Conservation (phyloP, 2,113 vertebrate species). For the Pholis gunnellus region DNA sequence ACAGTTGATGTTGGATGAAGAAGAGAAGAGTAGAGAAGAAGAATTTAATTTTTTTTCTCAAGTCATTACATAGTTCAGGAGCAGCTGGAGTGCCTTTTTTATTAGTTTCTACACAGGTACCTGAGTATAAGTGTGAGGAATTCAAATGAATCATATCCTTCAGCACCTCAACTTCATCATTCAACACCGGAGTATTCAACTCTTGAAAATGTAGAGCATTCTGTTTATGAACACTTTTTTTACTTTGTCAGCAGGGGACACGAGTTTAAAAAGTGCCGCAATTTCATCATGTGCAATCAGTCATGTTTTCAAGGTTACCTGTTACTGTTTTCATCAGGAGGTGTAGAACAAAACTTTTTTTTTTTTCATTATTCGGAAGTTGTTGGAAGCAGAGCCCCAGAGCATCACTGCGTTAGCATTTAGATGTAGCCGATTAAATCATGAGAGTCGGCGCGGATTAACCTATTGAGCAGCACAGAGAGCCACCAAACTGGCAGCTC, state of each 20-base stretch:
- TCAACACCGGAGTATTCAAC: constrained; percentile 27
- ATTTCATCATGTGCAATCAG: constrained; percentile 33
- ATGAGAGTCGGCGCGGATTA: constrained; percentile 20
- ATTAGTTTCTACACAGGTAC: constrained; percentile 25
- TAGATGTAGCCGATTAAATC: constrained; percentile 48
- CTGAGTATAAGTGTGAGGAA: constrained; percentile 20
- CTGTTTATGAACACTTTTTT: constrained; percentile 13
- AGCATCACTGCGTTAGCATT: constrained; percentile 8
- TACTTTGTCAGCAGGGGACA: not conserved
- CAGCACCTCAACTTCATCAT: constrained; percentile 43
- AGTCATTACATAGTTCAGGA: constrained; percentile 32
- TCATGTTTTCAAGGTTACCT: constrained; percentile 18
- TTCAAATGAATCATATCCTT: constrained; percentile 47
- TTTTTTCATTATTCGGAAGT: constrained; percentile 9
- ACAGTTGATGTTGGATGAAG: not conserved
- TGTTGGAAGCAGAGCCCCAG: not conserved
- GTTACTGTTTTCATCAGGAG: constrained; percentile 9
- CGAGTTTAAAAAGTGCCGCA: not conserved
- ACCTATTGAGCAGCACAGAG: constrained; percentile 6
- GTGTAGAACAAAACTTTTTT: not conserved
- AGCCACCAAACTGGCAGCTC: constrained; percentile 2
- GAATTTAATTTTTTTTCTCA: not conserved
- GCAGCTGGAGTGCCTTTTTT: constrained; percentile 45
- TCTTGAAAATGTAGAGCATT: constrained; percentile 20
- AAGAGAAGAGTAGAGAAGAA: not conserved